Evolutionary conservation across 2,888 invertebrate genomes (phyloP), one percentile per base, ranked within the genome.

Genomic region (Calliscelio sp.): DNA sequence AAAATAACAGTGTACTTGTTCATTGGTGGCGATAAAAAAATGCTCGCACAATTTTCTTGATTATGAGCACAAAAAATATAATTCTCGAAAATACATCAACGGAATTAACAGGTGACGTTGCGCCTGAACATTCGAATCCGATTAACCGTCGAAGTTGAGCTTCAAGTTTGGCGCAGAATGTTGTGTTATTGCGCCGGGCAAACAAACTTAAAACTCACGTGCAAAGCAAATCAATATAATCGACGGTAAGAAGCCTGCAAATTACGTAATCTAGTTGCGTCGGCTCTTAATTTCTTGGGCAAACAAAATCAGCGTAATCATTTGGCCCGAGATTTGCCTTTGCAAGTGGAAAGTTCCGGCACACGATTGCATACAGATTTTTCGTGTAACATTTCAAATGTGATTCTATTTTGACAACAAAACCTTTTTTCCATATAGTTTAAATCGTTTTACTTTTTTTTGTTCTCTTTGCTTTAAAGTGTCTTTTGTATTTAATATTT

Each of bases 211-310:
- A 75, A 75, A 77, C 79, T 65, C 49, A 65, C 65, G 75, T 80
- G 35, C 71, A 55, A 61, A 71, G 71, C 44, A 59, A 84, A 83
- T 74, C 83, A 57, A 74, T 79, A 68, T 75, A 75, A 84, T 84
- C 84, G 80, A 71, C 75, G 16, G 53, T 66, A 80, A 84, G 84
- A 84, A 84, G 80, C 75, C 84, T 57, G 71, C 70, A 75, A 84
- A 84, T 84, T 80, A 80, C 80, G 75, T 80, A 84, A 84, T 80
- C 84, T 65, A 65, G 70, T 80, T 80, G 75, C 74, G 66, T 75
- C 75, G 70, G 70, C 63, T 35, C 71, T 84, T 79, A 79, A 84
- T 80, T 84, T 84, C 75, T 65, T 68, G 25, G 59, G 44, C 70
- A 84, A 75, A 80, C 75, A 75, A 77, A 80, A 84, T 84, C 80